Base-by-base conservation (phyloP, 1,140 invertebrate species). In the Euglossa dilemma region DNA sequence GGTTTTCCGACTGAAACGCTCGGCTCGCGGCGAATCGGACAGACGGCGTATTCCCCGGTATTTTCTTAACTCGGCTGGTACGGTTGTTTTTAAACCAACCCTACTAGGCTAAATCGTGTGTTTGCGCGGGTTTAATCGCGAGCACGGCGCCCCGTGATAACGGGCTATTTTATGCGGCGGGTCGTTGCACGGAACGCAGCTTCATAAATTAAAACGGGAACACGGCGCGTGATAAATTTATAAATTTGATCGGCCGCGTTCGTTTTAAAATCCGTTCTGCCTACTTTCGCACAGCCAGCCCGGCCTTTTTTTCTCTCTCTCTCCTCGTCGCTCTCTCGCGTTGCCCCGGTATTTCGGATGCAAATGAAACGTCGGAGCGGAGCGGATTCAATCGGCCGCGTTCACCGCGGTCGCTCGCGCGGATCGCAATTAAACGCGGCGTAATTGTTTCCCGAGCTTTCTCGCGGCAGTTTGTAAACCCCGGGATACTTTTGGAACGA, bases 181-280 rank as follows among this genome's bases (percentile, higher is more conserved):
- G 45, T 81, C 70, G 79, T 74, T 74, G 71, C 61, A 66, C 50
- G 70, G 50, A 36, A 14, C 23, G 36, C 16, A 57, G 52, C 67
- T 81, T 72, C 47, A 73, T 43, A 73, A 64, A 81, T 74, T 66
- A 36, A 66, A 74, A 73, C 18, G 20, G 18, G 56, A 47, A 61
- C 67, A 6, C 28, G 36, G 66, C 18, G 20, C 43, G 52, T 28
- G 76, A 61, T 52, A 67, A 43, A 71, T 78, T 69, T 28, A 28
- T 59, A 11, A 71, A 36, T 61, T 36, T 28, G 18, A 47, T 36
- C 47, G 14, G 6, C 28, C 20, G 56, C 16, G 16, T 57, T 28
- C 50, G 69, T 71, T 36, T 20, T 1, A 12, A 66, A 43, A 36
- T 12, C 0, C 0, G 11, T 64, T 43, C 28, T 66, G 12, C 25